A percentile compares a stretch with the other conserved stretches of the same genome.
Conservation (phyloP, 2,113 vertebrate species). For the Heloderma charlesbogerti region DNA sequence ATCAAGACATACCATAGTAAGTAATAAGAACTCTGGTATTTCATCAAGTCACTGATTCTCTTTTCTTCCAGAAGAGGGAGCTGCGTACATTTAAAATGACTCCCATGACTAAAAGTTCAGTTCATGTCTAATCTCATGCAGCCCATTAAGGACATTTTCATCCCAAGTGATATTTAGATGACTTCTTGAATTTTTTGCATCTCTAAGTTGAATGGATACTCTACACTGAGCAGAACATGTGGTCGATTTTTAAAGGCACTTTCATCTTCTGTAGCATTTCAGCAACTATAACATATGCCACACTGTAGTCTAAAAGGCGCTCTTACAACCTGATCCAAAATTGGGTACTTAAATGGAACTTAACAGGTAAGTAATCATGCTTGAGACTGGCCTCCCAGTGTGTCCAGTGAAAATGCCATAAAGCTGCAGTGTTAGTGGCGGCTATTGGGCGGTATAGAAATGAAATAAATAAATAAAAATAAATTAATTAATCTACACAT, state of each 20-base stretch:
- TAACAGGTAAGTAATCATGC: background rate
- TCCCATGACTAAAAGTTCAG: background rate
- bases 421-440: background rate
- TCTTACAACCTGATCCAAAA: background rate
- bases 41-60: conserved; percentile 40
- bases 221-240: background rate
- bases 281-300: background rate
- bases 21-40: fast-evolving
- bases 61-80: conserved; percentile 77
- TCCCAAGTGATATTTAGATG: background rate
- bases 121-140: background rate
- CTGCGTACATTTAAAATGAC: conserved; percentile 72
- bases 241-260: background rate
- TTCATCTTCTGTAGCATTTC: background rate
- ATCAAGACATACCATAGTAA: fast-evolving
- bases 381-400: too few relatives aligned
- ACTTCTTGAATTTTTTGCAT: conserved; percentile 1
- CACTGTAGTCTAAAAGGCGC: background rate
- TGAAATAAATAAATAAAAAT: too few relatives aligned
- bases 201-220: background rate
- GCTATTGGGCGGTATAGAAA: too few relatives aligned
- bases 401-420: background rate
- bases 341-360: background rate
- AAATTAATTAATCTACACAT: background rate
- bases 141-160: background rate